A percentile compares a stretch with the other conserved stretches of the same genome.
Conservation (phyloP, 2,888 invertebrate genomes). For the Serripes groenlandicus region DNA sequence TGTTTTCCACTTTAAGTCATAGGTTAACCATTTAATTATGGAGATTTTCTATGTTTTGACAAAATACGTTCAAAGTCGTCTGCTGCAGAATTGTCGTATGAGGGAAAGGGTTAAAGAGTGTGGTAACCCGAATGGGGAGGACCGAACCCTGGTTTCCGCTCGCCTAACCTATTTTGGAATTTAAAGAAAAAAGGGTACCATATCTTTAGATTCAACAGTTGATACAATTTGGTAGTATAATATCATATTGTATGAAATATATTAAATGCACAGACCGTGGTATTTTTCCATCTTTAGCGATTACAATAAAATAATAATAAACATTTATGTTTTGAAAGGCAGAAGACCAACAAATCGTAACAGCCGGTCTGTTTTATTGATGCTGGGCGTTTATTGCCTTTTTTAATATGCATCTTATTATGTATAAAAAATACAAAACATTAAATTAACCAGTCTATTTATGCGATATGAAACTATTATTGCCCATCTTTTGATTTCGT, state of each 20-base stretch:
- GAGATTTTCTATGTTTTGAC: too few relatives aligned
- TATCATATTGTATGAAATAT: conserved; percentile 3
- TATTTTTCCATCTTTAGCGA: conserved; percentile 6
- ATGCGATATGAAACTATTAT: not conserved
- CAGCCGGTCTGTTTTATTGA: not conserved
- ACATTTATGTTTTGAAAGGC: not conserved
- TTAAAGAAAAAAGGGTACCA: too few relatives aligned
- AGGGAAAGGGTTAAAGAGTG: too few relatives aligned
- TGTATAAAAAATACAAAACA: not conserved
- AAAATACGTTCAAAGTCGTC: too few relatives aligned
- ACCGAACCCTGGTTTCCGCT: too few relatives aligned
- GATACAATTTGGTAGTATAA: conserved; percentile 11
- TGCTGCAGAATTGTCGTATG: too few relatives aligned
- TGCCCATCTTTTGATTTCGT: too few relatives aligned
- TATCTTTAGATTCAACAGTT: not conserved
- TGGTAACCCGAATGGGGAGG: too few relatives aligned
- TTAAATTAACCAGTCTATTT: not conserved
- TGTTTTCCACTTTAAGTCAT: too few relatives aligned
- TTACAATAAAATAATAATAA: conserved; percentile 24
- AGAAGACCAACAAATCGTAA: not conserved
- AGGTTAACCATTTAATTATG: too few relatives aligned
- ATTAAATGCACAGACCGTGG: conserved; percentile 11
- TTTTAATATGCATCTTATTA: not conserved
- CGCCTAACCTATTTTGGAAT: too few relatives aligned
- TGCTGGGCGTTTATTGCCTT: not conserved